Evolutionary conservation across 2,113 vertebrate genomes (phyloP), one percentile per base, ranked within the genome.

Genomic region (Cyrtonyx montezumae): DNA sequence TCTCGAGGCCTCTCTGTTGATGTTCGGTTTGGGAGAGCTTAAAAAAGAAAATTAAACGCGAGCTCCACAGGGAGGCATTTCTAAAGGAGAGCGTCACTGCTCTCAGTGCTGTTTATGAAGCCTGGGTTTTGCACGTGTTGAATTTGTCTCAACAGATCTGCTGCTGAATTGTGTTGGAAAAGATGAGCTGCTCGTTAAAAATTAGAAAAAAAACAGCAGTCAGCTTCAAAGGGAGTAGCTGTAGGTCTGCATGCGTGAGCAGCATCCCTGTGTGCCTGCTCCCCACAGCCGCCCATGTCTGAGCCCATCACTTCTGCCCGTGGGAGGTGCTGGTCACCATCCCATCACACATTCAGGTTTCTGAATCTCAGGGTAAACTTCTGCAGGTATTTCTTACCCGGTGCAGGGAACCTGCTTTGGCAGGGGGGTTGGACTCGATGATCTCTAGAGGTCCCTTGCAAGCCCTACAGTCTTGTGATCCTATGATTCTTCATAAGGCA

Each of bases 251-350:
- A 2, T 9, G 69, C 28, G 51, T 82, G 87, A 32, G 70, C 61
- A 67, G 30, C 8, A 13, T n/a, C 25, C 34, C 21, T 51, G 69
- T 48, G 45, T 69, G 19, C 21, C 2, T 2, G 22, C 8, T 83
- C 17, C 0, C 0, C 3, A 8, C 13, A 4, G 2, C 59, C 68
- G 61, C 34, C 0, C 0, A 71, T 23, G 61, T 40, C 36, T 17
- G 37, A 73, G 51, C 30, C 87, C 61, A 13, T 68, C 63, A 61
- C 66, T 53, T 53, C 26, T 53, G 26, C 26, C 56, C 69, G 51
- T 26, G 9, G 22, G 40, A 36, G 58, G 32, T 5, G 11, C 45
- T 69, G 37, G 13, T 28, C 21, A 23, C 37, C 49, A 18, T 59
- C 59, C 61, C 32, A 17, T 85, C 8, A 11, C n/a, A 6, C 25